phyloP scores from a whole-genome alignment of 2,888 invertebrate species.

The Nowickia ferox region DNA sequence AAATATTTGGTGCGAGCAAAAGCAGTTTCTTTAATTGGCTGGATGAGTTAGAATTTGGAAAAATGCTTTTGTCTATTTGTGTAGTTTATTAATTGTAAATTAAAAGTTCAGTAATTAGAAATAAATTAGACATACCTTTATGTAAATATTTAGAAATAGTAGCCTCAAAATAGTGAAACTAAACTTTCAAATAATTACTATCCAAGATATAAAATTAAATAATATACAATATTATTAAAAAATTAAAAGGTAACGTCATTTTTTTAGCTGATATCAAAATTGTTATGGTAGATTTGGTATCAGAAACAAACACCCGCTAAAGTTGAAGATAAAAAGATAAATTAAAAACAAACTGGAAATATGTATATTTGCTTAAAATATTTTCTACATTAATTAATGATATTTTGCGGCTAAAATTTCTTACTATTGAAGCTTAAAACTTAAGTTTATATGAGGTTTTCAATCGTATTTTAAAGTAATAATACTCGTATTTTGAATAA shows the following conservation, averaged over 20 bases:
- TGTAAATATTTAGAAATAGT: constrained; percentile 70
- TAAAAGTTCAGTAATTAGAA: constrained; percentile 39
- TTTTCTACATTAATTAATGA: background rate
- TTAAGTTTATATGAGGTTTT: constrained; percentile 3
- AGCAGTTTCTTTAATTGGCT: background rate
- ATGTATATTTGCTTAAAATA: background rate
- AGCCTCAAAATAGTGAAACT: constrained; percentile 67
- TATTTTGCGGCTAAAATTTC: constrained; percentile 71
- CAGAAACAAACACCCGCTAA: constrained; percentile 81
- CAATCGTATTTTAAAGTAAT: constrained; percentile 15
- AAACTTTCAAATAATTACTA: constrained; percentile 39
- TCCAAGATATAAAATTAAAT: constrained; percentile 17
- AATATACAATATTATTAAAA: background rate
- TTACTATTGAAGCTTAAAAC: constrained; percentile 8
- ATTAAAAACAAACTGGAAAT: constrained; percentile 5
- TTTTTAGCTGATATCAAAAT: constrained; percentile 83
- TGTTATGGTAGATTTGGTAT: constrained; percentile 83
- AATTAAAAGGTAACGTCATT: constrained; percentile 79
- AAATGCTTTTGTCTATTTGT: constrained; percentile 34
- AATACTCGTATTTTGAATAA: background rate
- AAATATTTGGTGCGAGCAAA: background rate
- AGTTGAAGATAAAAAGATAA: constrained; percentile 34
- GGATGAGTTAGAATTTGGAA: background rate
- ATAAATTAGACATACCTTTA: background rate
- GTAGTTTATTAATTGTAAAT: constrained; percentile 44